Conservation (phyloP, 2,888 invertebrate genomes). For the Asteroscopus sphinx region DNA sequence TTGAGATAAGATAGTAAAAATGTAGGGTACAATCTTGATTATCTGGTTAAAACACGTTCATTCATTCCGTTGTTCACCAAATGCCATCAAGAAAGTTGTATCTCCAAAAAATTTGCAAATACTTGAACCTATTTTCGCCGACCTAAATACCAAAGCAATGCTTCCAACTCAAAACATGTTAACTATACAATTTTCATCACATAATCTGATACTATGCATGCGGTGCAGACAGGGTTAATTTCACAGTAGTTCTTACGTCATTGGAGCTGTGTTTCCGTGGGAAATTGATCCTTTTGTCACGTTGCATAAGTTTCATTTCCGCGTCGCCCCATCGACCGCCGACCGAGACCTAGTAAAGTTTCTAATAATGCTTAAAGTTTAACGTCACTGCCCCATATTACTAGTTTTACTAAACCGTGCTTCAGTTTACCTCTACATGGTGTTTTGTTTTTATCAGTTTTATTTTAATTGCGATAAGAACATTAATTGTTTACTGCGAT, state of each 20-base stretch:
- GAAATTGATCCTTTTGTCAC: constrained; percentile 63
- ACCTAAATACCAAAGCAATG: constrained; percentile 33
- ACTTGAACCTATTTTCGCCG: constrained; percentile 3
- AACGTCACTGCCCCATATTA: constrained; percentile 80
- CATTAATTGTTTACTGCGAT: constrained; percentile 22
- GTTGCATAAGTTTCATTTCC: constrained; percentile 61
- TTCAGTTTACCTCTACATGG: constrained; percentile 45
- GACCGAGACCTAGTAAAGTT: constrained; percentile 84
- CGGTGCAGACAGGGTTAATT: constrained; percentile 68
- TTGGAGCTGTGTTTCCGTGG: constrained; percentile 63
- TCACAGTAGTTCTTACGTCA: constrained; percentile 68
- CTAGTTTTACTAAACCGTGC: constrained; percentile 52
- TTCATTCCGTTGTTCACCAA: too few relatives aligned
- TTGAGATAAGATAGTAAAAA: constrained; percentile 34
- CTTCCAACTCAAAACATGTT: constrained; percentile 27
- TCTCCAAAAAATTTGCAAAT: background rate
- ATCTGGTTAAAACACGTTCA: too few relatives aligned
- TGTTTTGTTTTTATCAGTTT: constrained; percentile 43
- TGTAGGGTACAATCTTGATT: constrained; percentile 19
- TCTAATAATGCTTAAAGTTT: constrained; percentile 85
- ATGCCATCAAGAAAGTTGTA: too few relatives aligned
- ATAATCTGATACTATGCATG: constrained; percentile 65
- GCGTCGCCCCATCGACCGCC: constrained; percentile 55
- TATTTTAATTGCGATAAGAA: constrained; percentile 14
- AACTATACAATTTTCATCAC: constrained; percentile 57